Conservation (phyloP, 2,113 vertebrate species). For the Agelaius tricolor region DNA sequence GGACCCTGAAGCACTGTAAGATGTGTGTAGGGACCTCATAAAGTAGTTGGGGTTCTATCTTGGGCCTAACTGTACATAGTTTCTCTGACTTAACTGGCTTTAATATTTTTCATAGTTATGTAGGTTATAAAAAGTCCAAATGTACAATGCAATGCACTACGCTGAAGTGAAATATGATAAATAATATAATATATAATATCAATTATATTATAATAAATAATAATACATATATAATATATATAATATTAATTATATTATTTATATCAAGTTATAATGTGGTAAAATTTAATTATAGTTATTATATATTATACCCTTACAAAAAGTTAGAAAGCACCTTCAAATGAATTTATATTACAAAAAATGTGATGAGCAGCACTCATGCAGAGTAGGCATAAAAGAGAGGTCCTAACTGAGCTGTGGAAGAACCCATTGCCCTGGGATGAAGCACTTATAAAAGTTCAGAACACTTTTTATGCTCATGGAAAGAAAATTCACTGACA, state of each 20-base stretch:
- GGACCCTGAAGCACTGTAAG: not conserved
- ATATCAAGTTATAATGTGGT: not conserved
- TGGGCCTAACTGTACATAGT: not conserved
- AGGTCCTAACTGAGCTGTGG: not conserved
- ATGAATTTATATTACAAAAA: not conserved
- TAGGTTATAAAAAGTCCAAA: not conserved
- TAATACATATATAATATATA: not conserved
- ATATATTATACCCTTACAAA: not conserved
- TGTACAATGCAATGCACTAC: not conserved
- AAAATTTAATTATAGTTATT: not conserved
- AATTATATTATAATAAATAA: too few relatives aligned
- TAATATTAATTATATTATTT: too few relatives aligned
- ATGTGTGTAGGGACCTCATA: not conserved
- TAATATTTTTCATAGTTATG: not conserved
- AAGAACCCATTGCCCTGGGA: not conserved
- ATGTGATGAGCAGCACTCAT: not conserved
- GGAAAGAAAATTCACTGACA: not conserved
- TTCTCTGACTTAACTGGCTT: not conserved
- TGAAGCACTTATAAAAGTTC: not conserved
- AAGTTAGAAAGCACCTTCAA: not conserved
- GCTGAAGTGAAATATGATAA: too few relatives aligned
- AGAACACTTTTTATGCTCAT: not conserved
- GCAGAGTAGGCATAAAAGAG: not conserved
- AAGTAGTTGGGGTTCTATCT: not conserved
- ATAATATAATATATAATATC: not conserved